Base-by-base conservation (phyloP, 2,113 vertebrate genomes). In the Upupa epops region DNA sequence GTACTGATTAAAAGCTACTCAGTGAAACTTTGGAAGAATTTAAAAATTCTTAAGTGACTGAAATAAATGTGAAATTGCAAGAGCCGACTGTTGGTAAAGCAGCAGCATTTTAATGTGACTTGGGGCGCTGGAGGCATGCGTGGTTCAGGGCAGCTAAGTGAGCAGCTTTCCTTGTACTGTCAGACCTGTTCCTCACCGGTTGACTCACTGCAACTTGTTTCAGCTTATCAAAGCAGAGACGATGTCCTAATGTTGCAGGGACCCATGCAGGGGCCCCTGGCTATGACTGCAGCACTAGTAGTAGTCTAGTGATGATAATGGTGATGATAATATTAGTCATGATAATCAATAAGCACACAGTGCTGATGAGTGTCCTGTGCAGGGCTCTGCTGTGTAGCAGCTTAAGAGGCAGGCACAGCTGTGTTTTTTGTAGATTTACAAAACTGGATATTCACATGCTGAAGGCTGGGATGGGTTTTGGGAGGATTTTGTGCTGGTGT, bases 91-190 rank as follows among this genome's bases (percentile, higher is more conserved):
- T 84, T 95, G 71, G 61, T 78, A 86, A 95, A 86, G 11, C 42
- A 69, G 49, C 31, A 93, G 40, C 51, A 21, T 88, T 93, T 92
- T 84, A 70, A 63, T 94, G 68, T 89, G 69, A 54, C 80, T 89
- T 59, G 78, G 70, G 83, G 75, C 88, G 74, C 68, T 89, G 56
- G 64, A 80, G 65, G 60, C 5, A 2, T 70, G 75, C 7, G 2
- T 66, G 74, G 36, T 84, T 94, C 58, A 73, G 74, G 72, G 59
- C 90, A 79, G 66, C 58, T 45, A 89, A 86, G 56, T 32, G 89
- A 82, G 63, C 86, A 81, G 49, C 93, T 91, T 88, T 77, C 69
- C 29, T 40, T 13, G 54, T 1, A 3, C 56, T 89, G 36, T 79
- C 49, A 61, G n/a, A 42, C 72, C 32, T 40, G 6, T 29, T 88